Percentiles rank a stretch among this genome's conserved stretches.
These are phyloP conservation scores for Champsocephalus esox DNA, from an alignment of 2,797 vertebrate genomes.

Conservation along the genomic window DNA sequence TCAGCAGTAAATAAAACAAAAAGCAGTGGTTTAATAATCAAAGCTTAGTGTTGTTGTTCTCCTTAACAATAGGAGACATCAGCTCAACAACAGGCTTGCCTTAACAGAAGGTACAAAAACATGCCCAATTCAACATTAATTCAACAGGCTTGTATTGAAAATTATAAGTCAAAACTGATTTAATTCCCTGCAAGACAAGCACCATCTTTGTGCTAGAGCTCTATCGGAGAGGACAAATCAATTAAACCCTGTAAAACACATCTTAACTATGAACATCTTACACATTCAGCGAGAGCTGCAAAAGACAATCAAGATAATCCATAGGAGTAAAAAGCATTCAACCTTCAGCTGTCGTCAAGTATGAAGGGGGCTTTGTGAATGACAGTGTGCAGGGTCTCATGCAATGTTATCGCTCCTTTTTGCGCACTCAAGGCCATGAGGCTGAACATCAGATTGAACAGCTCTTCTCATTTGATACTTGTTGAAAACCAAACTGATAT, in stretches of 20 bases:
- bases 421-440: constrained; percentile 39
- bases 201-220: constrained; percentile 6
- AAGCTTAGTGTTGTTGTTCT: neutral
- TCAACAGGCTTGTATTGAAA: constrained; percentile 7
- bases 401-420: constrained; percentile 47
- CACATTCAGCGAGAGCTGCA: constrained; percentile 10
- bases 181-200: neutral
- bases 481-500: neutral
- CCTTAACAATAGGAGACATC: neutral
- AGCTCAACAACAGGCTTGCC: neutral
- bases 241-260: constrained; percentile 29
- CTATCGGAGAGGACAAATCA: constrained; percentile 22
- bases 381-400: constrained; percentile 19
- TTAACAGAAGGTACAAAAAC: neutral
- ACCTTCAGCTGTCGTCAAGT: constrained; percentile 63
- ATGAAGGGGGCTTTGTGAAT: constrained; percentile 38
- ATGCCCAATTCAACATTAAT: constrained; percentile 5
- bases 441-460: neutral
- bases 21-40: neutral
- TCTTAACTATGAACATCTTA: constrained; percentile 8
- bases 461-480: neutral
- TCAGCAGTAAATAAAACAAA: constrained; percentile 10
- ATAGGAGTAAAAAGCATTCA: constrained; percentile 61
- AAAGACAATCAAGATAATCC: constrained; percentile 44
- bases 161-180: constrained; percentile 17